Evolutionary conservation across 2,888 invertebrate species (phyloP), one percentile per base, ranked within the genome.

Genomic region (Sepioteuthis lessoniana): DNA sequence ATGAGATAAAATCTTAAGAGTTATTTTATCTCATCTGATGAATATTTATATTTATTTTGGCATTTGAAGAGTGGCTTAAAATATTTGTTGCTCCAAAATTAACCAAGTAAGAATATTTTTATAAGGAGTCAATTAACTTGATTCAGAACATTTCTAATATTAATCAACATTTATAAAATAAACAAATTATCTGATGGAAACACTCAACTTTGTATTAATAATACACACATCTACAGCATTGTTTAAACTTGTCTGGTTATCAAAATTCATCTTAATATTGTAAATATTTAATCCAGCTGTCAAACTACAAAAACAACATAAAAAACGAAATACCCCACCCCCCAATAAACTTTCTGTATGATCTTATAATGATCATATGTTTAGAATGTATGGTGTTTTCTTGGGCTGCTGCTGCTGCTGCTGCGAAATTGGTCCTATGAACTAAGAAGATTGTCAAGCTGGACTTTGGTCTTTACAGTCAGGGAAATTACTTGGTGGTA

Each of bases 261-360:
- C 16, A 76, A 76, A n/a, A n/a, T 35, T n/a, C n/a, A 50, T n/a
- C 76, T 76, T 76, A 10, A 16, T 13, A 35, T 35, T 76, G 35
- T 76, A 76, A 76, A 76, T 76, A 76, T 76, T 76, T 76, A 76
- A 76, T 76, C n/a, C 76, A 76, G 76, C 76, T n/a, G 76, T 76
- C 76, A 76, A 76, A 76, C n/a, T 76, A 31, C 31, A 76, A 76
- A 76, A 60, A 60, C 28, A 28, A 60, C 2, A 10, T 21, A 50
- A 50, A 50, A 50, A 50, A 50, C 16, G 2, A 21, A 50, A 50
- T 50, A 50, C n/a, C n/a, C n/a, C n/a, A n/a, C n/a, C n/a, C n/a
- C n/a, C n/a, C n/a, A n/a, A n/a, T n/a, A n/a, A n/a, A n/a, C n/a
- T n/a, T n/a, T n/a, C n/a, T n/a, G n/a, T n/a, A n/a, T n/a, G n/a